phyloP scores from a whole-genome alignment of 2,888 invertebrate genomes.

The Augiades crinisus region DNA sequence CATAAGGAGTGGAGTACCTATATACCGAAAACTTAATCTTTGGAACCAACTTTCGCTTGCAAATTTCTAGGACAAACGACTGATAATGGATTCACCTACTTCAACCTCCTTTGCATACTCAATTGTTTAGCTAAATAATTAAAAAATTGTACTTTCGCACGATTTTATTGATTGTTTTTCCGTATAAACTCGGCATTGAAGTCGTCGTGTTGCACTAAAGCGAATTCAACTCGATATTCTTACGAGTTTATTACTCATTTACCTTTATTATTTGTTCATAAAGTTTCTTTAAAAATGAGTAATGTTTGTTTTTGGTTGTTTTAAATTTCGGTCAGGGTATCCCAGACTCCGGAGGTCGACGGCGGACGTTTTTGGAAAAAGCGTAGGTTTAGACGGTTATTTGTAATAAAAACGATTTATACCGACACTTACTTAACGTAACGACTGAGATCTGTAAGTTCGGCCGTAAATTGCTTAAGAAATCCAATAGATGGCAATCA shows the following conservation, averaged over 20 bases:
- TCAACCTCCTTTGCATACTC: background rate
- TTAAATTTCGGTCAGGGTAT: constrained; percentile 20
- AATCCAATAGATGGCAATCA: background rate
- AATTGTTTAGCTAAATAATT: constrained; percentile 1
- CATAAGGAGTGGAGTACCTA: no score
- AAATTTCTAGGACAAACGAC: background rate
- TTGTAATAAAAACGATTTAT: constrained; percentile 7
- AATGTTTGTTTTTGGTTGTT: background rate
- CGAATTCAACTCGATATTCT: constrained; percentile 3
- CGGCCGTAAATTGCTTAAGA: background rate
- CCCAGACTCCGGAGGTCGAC: constrained; percentile 3
- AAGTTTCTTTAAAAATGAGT: constrained; percentile 4
- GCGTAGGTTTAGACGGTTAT: constrained; percentile 15
- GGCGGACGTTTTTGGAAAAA: constrained; percentile 10
- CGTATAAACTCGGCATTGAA: constrained; percentile 4
- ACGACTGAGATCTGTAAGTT: background rate
- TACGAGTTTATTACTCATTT: constrained; percentile 14
- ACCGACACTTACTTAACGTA: background rate
- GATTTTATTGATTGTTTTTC: background rate
- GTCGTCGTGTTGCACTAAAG: background rate
- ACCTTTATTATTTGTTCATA: constrained; percentile 3
- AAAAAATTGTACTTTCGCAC: constrained; percentile 1
- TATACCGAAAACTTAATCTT: no score
- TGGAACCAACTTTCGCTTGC: constrained; percentile 3
- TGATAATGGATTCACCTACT: background rate